Percentiles rank a stretch among this genome's conserved stretches.
Evolutionary conservation across 2,888 invertebrate genomes (phyloP).

Genomic region (Hoplodrina blanda): DNA sequence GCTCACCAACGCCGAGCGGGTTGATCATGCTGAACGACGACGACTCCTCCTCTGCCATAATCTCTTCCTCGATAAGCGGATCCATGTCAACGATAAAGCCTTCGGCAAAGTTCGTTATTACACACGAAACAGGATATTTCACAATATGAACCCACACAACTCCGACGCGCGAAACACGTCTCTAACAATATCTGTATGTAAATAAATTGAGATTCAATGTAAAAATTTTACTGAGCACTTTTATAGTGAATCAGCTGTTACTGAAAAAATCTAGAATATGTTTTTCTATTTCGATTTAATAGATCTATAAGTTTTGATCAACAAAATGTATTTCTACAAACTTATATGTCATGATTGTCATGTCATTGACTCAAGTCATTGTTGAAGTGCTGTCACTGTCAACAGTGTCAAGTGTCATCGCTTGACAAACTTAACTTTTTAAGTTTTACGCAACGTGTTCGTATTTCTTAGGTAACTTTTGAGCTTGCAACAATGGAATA

Average conservation of each 20-base stretch:
- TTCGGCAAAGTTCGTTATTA: slow-evolving; percentile 9
- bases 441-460: slow-evolving; percentile 22
- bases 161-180: neutral
- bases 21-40: slow-evolving; percentile 62
- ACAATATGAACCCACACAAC: slow-evolving; percentile 45
- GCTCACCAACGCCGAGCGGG: slow-evolving; percentile 71
- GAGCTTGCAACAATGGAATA: neutral
- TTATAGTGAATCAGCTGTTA: slow-evolving; percentile 5
- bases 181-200: neutral
- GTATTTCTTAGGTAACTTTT: neutral
- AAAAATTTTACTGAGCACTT: neutral
- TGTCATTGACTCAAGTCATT: neutral
- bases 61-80: slow-evolving; percentile 59
- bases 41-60: slow-evolving; percentile 43
- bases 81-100: slow-evolving; percentile 63
- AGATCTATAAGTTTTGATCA: slow-evolving; percentile 9
- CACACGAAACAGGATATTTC: slow-evolving; percentile 48
- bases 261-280: slow-evolving; percentile 34
- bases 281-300: neutral
- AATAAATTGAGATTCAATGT: slow-evolving; percentile 19
- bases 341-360: too few relatives aligned
- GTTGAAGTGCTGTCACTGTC: slow-evolving; percentile 23
- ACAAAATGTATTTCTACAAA: neutral
- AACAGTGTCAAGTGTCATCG: neutral
- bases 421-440: neutral